Evolutionary conservation across 2,113 vertebrate genomes (phyloP).

Genomic region (Colinus virginianus): DNA sequence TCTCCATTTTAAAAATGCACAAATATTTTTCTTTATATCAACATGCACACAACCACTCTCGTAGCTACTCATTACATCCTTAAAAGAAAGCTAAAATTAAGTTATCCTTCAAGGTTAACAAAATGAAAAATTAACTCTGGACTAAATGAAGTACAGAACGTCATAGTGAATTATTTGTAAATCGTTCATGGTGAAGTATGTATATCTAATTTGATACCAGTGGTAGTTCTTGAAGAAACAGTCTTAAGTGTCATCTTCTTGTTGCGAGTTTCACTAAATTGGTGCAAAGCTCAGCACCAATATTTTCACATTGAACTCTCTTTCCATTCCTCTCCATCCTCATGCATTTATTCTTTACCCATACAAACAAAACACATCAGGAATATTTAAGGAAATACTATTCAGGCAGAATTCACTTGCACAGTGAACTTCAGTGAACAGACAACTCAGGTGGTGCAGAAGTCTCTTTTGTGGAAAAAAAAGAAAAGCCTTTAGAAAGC

Average conservation of each 20-base stretch:
- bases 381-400: background rate
- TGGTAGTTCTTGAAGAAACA: conserved; percentile 17
- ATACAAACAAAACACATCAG: background rate
- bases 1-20: background rate
- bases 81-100: conserved; percentile 55
- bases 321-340: background rate
- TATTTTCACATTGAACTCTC: background rate
- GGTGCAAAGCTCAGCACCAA: background rate
- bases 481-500: background rate
- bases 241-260: background rate
- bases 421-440: background rate
- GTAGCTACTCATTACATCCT: conserved; percentile 16
- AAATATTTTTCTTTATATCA: conserved; percentile 28
- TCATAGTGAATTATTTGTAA: conserved; percentile 61
- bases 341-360: background rate
- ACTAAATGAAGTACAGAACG: conserved; percentile 57
- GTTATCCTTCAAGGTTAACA: conserved; percentile 62
- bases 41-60: background rate
- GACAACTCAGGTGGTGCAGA: background rate
- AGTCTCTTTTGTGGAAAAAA: background rate
- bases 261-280: background rate
- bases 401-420: background rate
- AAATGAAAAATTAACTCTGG: conserved; percentile 65
- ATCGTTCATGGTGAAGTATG: conserved; percentile 41
- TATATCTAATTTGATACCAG: background rate